Conservation (phyloP, 2,113 vertebrate genomes). For the Oryctolagus cuniculus region mOryCun1.1 NC_091445.1:81209501-81210000, state of each 20-base stretch:
- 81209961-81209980: background rate
- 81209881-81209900: background rate
- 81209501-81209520: too few species aligned
- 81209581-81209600: background rate
- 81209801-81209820: background rate
- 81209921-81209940: background rate
- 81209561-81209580: background rate
- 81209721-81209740: slow-evolving; percentile 33
- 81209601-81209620: background rate
- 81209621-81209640: background rate
- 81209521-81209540: background rate
- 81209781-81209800: background rate
- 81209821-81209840: background rate
- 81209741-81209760: background rate
- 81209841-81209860: background rate
- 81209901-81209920: background rate
- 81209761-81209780: background rate
- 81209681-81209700: background rate
- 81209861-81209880: background rate
- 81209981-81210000: background rate
- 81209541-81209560: background rate
- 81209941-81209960: background rate
- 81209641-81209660: background rate
- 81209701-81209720: slow-evolving; percentile 17
- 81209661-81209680: background rate